A percentile compares a stretch with the other conserved stretches of the same genome.
Evolutionary conservation across 2,888 invertebrate species (phyloP).

Genomic region (Sepiola atlantica): DNA sequence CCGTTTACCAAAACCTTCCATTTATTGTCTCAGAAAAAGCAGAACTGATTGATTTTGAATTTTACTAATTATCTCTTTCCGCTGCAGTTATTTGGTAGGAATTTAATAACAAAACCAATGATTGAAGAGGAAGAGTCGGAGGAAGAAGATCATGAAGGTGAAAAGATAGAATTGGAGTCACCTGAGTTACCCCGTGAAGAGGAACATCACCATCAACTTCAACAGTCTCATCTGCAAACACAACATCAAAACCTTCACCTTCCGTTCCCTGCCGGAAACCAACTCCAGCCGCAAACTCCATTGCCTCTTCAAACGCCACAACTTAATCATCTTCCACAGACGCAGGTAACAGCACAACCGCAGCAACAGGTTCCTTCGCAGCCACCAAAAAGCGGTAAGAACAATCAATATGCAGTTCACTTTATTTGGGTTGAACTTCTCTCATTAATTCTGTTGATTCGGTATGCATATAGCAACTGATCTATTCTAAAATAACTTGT

Average conservation of each 20-base stretch:
- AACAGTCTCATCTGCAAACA: constrained; percentile 16
- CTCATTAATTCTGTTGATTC: no score
- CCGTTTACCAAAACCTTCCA: no score
- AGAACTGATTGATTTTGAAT: no score
- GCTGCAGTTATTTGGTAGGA: constrained; percentile 68
- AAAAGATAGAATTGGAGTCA: constrained; percentile 62
- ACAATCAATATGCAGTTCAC: no score
- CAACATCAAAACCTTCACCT: constrained; percentile 44
- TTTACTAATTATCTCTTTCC: not conserved
- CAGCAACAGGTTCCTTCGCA: constrained; percentile 37
- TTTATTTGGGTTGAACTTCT: no score
- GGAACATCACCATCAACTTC: constrained; percentile 57
- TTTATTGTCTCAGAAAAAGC: no score
- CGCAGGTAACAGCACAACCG: not conserved
- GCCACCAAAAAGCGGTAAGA: constrained; percentile 37
- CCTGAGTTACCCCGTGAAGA: constrained; percentile 65
- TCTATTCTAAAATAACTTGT: no score
- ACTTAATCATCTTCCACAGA: constrained; percentile 33
- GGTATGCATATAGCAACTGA: no score
- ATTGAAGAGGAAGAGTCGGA: constrained; percentile 63
- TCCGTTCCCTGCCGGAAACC: constrained; percentile 35
- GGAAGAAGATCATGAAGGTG: constrained; percentile 58
- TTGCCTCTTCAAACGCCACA: constrained; percentile 38
- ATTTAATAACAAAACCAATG: constrained; percentile 66
- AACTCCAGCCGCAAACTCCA: constrained; percentile 42